Conservation (phyloP, 1,140 invertebrate genomes). For the Drosophila lowei region DNA sequence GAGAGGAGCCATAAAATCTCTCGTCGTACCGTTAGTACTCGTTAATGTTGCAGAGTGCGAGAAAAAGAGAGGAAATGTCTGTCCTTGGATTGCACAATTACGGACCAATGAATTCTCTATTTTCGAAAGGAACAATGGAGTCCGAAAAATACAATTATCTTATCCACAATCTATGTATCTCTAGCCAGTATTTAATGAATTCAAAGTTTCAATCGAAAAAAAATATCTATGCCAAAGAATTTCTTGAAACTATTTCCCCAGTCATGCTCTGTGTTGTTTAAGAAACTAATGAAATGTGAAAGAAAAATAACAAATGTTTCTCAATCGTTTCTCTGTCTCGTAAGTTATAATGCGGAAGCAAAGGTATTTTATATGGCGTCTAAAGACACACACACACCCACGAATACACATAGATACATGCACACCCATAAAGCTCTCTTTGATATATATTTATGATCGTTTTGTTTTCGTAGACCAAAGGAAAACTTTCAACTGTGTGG, state of each 20-base stretch:
- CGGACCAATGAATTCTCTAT: too few relatives aligned
- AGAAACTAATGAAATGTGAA: not conserved
- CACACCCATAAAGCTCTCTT: constrained; percentile 11
- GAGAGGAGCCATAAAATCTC: too few relatives aligned
- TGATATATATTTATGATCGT: constrained; percentile 53
- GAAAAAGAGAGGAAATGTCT: too few relatives aligned
- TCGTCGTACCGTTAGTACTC: too few relatives aligned
- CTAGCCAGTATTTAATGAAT: not conserved
- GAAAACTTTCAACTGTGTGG: constrained; percentile 50
- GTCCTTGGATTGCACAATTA: too few relatives aligned
- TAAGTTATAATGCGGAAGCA: constrained; percentile 52
- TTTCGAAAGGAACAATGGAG: too few relatives aligned
- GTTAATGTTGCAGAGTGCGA: too few relatives aligned
- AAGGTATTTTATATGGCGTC: constrained; percentile 40
- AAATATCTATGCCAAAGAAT: constrained; percentile 4
- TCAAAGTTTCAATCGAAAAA: not conserved
- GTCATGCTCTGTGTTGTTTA: not conserved
- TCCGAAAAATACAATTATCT: too few relatives aligned
- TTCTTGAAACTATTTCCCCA: constrained; percentile 11
- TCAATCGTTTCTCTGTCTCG: constrained; percentile 12
- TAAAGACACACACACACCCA: not conserved
- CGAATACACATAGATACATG: not conserved
- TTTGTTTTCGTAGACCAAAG: constrained; percentile 37
- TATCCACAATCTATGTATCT: too few relatives aligned
- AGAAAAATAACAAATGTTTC: constrained; percentile 23